Percentiles rank a stretch among this genome's conserved stretches.
Conservation (phyloP, 2,797 vertebrate species). For the Poecile montanus region DNA sequence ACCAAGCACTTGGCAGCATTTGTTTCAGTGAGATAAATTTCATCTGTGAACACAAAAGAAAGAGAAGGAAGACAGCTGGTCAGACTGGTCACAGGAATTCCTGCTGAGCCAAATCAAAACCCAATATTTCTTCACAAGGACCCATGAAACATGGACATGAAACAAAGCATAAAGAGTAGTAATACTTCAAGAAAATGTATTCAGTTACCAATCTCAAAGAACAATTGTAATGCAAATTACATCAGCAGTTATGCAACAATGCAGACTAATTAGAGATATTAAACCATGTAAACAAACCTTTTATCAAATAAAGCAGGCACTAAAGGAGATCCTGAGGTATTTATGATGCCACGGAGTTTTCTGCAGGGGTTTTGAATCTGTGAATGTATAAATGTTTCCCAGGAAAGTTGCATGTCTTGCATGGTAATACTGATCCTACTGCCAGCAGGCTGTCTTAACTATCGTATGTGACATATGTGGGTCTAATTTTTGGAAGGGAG, state of each 20-base stretch:
- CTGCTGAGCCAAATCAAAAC: slow-evolving; percentile 15
- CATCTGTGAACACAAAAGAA: not conserved
- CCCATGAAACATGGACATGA: not conserved
- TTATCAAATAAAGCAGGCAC: not conserved
- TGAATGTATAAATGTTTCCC: not conserved
- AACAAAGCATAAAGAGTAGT: not conserved
- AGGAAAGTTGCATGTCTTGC: not conserved
- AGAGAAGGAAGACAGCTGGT: slow-evolving; percentile 26
- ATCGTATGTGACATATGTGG: not conserved
- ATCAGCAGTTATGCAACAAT: slow-evolving; percentile 4
- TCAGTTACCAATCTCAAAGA: not conserved
- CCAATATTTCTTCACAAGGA: not conserved
- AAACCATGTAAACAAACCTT: slow-evolving; percentile 44
- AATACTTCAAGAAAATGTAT: slow-evolving; percentile 12
- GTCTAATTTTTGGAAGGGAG: not conserved
- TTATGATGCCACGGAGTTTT: not conserved
- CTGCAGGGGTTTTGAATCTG: not conserved
- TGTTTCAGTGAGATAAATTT: slow-evolving; percentile 29
- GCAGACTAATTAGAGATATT: slow-evolving; percentile 54
- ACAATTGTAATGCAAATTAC: slow-evolving; percentile 7
- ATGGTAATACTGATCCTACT: not conserved
- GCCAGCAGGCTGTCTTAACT: not conserved
- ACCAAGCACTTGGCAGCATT: not conserved
- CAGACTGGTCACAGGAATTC: slow-evolving; percentile 30
- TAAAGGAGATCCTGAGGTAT: not conserved